These are phyloP conservation scores for Melieria picta DNA, from an alignment of 2,888 invertebrate species.

Conservation along the genomic window DNA sequence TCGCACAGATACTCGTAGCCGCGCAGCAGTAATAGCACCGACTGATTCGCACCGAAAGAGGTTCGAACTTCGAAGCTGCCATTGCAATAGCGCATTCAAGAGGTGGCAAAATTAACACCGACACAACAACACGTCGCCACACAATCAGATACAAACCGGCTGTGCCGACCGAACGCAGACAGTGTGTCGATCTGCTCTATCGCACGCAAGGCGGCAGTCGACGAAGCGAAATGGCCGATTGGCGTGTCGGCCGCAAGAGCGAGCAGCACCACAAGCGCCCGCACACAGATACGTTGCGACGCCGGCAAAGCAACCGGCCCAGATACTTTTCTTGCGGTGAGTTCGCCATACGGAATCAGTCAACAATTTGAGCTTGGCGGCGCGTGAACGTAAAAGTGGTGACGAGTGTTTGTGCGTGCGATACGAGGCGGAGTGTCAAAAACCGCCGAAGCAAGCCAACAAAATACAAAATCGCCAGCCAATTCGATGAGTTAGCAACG, in stretches of 20 bases:
- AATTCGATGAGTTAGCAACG: background rate
- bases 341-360: slow-evolving; percentile 58
- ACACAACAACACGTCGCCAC: slow-evolving; percentile 16
- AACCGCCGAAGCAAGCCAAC: too few species aligned
- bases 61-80: slow-evolving; percentile 49
- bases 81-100: slow-evolving; percentile 33
- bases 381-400: slow-evolving; percentile 53
- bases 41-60: slow-evolving; percentile 43
- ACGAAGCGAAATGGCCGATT: background rate
- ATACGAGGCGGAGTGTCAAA: slow-evolving; percentile 5
- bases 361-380: slow-evolving; percentile 62
- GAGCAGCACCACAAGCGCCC: background rate
- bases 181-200: slow-evolving; percentile 10
- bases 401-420: slow-evolving; percentile 12
- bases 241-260: background rate
- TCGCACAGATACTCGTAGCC: slow-evolving; percentile 11
- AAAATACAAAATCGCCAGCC: background rate
- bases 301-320: slow-evolving; percentile 23
- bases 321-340: slow-evolving; percentile 60
- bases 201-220: slow-evolving; percentile 22
- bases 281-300: slow-evolving; percentile 2
- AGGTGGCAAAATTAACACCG: slow-evolving; percentile 27
- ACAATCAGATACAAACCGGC: slow-evolving; percentile 29
- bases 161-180: background rate
- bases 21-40: background rate